Conservation (phyloP, 2,888 invertebrate genomes). For the Malthinus flaveolus region DNA sequence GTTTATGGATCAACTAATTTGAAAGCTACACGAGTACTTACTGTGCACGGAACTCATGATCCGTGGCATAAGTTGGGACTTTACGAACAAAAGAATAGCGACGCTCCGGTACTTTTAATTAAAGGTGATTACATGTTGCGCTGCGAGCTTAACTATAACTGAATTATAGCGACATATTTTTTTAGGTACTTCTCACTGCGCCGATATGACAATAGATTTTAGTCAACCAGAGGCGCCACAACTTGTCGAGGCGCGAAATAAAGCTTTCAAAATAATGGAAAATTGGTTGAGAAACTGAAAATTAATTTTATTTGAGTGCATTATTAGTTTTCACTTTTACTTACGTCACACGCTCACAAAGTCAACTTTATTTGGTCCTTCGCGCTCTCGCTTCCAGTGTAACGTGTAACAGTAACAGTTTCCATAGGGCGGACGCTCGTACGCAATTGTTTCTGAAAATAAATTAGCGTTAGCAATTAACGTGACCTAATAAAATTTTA, state of each 20-base stretch:
- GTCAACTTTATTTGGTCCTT: too few species aligned
- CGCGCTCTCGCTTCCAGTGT: too few species aligned
- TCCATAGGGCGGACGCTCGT: too few species aligned
- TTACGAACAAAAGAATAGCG: slow-evolving; percentile 47
- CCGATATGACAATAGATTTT: background rate
- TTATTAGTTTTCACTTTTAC: background rate
- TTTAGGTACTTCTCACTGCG: slow-evolving; percentile 18
- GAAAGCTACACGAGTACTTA: slow-evolving; percentile 60
- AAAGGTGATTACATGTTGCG: slow-evolving; percentile 23
- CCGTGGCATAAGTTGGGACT: slow-evolving; percentile 62
- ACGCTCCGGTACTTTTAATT: slow-evolving; percentile 37
- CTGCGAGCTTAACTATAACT: background rate
- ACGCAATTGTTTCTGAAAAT: too few species aligned
- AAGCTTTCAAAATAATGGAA: slow-evolving; percentile 10
- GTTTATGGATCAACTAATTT: slow-evolving; percentile 58
- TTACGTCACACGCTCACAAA: too few species aligned
- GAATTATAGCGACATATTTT: background rate
- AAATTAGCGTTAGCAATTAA: too few species aligned
- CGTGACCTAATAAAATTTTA: background rate
- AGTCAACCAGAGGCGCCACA: background rate
- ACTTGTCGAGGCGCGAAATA: slow-evolving; percentile 4
- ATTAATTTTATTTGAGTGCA: background rate
- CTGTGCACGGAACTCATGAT: slow-evolving; percentile 63
- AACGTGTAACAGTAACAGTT: too few species aligned
- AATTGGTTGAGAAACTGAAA: slow-evolving; percentile 8